Base-by-base conservation (phyloP, 2,113 vertebrate genomes). In the Saiga tatarica region DNA sequence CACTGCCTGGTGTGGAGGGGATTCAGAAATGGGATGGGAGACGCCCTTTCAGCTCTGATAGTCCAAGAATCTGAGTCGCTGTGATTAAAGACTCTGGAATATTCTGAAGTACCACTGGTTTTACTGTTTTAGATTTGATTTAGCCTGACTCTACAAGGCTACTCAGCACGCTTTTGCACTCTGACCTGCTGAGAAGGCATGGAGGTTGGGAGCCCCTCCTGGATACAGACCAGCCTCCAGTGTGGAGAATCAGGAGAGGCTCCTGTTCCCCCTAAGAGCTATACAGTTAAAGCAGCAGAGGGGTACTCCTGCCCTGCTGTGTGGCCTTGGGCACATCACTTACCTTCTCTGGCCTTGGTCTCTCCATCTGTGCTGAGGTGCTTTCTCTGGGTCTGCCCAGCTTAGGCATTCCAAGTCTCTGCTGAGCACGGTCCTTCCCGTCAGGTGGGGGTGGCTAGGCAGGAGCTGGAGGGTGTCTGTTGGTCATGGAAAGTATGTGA, bases 401-500 rank as follows among this genome's bases (percentile, higher is more conserved):
- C 55, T 7, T 14, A 81, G 57, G 74, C 52, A n/a, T 64, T 71
- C 87, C 11, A 76, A 50, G 36, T 64, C 47, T 88, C 91, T 60
- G 60, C 36, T 39, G 45, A 76, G 39, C 47, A 12, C 36, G 55
- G 42, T 25, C 87, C 87, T 14, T 55, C n/a, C 47, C 39, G 23
- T 55, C 62, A 91, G 95, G 74, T 52, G 42, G 76, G 83, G 85
- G 81, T 81, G 89, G 60, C 30, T n/a, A 36, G 86, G 57, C 25
- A 9, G 76, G 82, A 89, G 83, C 82, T 55, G 19, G 96, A 74
- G 96, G 82, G 76, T 89, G 64, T 95, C 86, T 42, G 78, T 50
- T 42, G 96, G 82, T 90, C 50, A 91, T 83, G 96, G 98, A 97
- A 97, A 96, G 92, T 97, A 97, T 50, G 90, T 84, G 71, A 97